Evolutionary conservation across 2,888 invertebrate species (phyloP).

Genomic region (Neoaliturus tenellus): DNA sequence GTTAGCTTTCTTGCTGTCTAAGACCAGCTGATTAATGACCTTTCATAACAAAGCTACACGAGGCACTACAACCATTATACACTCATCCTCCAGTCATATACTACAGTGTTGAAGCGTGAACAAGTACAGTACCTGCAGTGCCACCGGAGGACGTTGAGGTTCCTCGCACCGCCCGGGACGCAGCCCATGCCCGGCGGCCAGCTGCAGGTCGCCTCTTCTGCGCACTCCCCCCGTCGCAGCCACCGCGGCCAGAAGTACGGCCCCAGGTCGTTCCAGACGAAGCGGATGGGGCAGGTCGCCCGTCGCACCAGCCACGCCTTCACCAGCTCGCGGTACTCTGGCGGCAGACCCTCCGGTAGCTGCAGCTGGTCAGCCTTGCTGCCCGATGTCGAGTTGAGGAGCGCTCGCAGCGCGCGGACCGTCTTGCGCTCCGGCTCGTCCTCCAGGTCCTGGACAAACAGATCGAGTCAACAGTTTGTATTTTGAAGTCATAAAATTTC

Average conservation of each 20-base stretch:
- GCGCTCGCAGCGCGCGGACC: conserved; percentile 64
- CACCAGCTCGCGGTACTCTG: conserved; percentile 66
- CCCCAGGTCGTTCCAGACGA: conserved; percentile 74
- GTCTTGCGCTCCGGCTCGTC: conserved; percentile 64
- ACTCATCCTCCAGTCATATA: too few species aligned
- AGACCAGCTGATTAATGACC: too few species aligned
- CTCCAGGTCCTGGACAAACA: conserved; percentile 51
- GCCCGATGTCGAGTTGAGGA: conserved; percentile 58
- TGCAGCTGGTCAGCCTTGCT: conserved; percentile 60
- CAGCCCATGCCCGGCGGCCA: conserved; percentile 75
- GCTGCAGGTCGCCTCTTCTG: conserved; percentile 71
- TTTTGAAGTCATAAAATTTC: too few species aligned
- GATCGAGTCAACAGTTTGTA: too few species aligned
- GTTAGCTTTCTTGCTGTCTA: too few species aligned
- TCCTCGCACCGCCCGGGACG: conserved; percentile 70
- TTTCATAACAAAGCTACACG: too few species aligned
- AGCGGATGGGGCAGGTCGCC: conserved; percentile 72
- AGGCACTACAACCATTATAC: too few species aligned
- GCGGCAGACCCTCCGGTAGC: conserved; percentile 64
- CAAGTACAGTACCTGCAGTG: conserved; percentile 72
- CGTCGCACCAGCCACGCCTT: conserved; percentile 67
- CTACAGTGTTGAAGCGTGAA: too few species aligned
- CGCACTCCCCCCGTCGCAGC: conserved; percentile 62
- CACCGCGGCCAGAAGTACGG: conserved; percentile 74
- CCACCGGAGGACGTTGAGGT: conserved; percentile 73